These are phyloP conservation scores for Rhinoderma darwinii DNA, from an alignment of 2,113 vertebrate genomes.

Conservation along the genomic window DNA sequence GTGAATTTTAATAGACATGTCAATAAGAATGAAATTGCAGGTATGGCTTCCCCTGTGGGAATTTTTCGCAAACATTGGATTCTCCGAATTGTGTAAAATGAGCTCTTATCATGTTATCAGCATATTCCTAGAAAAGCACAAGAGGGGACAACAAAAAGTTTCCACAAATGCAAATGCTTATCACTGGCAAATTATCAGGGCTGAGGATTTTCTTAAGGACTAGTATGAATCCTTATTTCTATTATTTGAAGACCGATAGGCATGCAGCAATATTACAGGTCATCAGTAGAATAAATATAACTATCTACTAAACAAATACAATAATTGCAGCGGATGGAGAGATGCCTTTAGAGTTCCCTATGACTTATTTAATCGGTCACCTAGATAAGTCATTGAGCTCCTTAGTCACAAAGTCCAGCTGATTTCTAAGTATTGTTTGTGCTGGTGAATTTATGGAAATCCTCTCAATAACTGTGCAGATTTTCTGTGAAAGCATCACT, in stretches of 20 bases:
- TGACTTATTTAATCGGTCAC: not conserved
- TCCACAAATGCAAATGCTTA: not conserved
- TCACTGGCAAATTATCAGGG: not conserved
- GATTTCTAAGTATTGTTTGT: slow-evolving; percentile 32
- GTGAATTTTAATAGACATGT: no score
- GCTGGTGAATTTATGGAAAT: not conserved
- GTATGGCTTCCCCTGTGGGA: not conserved
- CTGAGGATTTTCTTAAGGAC: not conserved
- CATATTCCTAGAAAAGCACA: slow-evolving; percentile 1
- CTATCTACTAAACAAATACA: not conserved
- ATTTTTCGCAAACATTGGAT: not conserved
- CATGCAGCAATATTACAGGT: not conserved
- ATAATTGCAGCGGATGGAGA: not conserved
- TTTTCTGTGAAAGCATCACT: slow-evolving; percentile 14
- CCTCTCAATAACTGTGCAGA: not conserved
- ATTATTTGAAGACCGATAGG: not conserved
- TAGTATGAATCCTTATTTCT: not conserved
- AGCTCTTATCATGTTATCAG: not conserved
- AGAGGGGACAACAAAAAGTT: not conserved
- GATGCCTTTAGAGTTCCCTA: not conserved
- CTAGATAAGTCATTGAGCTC: not conserved
- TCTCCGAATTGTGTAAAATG: not conserved
- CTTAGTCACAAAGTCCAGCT: slow-evolving; percentile 33
- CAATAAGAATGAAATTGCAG: no score
- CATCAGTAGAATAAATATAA: not conserved